phyloP scores from a whole-genome alignment of 2,888 invertebrate species.

The Perizoma affinitatum region DNA sequence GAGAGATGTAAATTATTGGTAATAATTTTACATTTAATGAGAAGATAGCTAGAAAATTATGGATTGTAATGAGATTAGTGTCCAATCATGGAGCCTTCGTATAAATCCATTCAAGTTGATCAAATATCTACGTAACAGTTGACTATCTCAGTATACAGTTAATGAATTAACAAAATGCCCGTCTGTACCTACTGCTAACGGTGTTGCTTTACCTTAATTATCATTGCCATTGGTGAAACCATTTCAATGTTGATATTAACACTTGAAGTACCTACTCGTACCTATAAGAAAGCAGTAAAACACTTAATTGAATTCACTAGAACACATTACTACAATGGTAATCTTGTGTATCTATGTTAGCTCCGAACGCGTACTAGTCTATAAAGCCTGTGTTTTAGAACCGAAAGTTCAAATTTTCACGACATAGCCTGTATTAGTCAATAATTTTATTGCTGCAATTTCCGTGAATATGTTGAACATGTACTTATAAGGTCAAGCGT shows the following conservation, averaged over 20 bases:
- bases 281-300: conserved; percentile 8
- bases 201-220: conserved; percentile 41
- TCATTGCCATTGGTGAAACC: conserved; percentile 11
- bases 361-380: conserved; percentile 4
- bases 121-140: conserved; percentile 54
- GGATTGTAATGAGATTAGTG: conserved; percentile 49
- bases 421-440: conserved; percentile 10
- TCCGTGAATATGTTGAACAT: conserved; percentile 8
- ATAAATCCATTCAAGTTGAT: conserved; percentile 58
- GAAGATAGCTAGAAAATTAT: conserved; percentile 42
- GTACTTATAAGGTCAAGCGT: conserved; percentile 1
- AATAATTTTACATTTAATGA: conserved; percentile 37
- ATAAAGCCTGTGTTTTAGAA: conserved; percentile 15
- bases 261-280: conserved; percentile 1
- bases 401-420: conserved; percentile 7
- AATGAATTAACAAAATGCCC: conserved; percentile 63
- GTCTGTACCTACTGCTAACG: conserved; percentile 48
- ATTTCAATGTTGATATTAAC: conserved; percentile 8
- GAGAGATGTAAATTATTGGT: conserved; percentile 42
- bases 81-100: conserved; percentile 48
- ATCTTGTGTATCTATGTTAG: conserved; percentile 8
- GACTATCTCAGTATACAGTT: conserved; percentile 54
- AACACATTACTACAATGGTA: conserved; percentile 16
- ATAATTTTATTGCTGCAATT: conserved; percentile 18
- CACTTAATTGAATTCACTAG: conserved; percentile 12